Percentiles rank a stretch among this genome's conserved stretches.
phyloP scores from a whole-genome alignment of 2,797 vertebrate species.

The Tolypeutes matacus region DNA sequence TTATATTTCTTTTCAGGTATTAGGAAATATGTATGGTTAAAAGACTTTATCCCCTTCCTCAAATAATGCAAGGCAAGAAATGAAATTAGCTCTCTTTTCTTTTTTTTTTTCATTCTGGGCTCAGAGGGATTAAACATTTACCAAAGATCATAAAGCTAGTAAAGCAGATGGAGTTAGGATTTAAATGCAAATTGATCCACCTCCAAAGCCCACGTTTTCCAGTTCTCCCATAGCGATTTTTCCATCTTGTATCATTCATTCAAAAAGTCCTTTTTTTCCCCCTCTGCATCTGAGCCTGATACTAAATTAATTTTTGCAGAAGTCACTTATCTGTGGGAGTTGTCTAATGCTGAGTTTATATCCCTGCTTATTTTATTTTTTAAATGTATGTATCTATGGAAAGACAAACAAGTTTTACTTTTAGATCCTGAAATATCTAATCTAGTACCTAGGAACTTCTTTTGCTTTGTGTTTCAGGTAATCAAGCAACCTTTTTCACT shows the following conservation, averaged over 20 bases:
- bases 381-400: not conserved
- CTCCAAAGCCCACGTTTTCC: not conserved
- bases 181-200: slow-evolving; percentile 53
- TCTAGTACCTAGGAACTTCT: slow-evolving; percentile 6
- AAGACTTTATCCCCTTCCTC: slow-evolving; percentile 24
- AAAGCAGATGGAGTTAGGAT: slow-evolving; percentile 53
- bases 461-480: slow-evolving; percentile 48
- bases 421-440: slow-evolving; percentile 27
- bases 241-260: not conserved
- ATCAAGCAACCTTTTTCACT: slow-evolving; percentile 41
- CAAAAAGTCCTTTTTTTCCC: not conserved
- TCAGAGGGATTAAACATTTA: slow-evolving; percentile 28
- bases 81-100: not conserved
- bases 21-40: slow-evolving; percentile 23
- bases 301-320: slow-evolving; percentile 39
- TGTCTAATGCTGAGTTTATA: not conserved
- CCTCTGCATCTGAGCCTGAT: not conserved
- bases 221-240: not conserved
- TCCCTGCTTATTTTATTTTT: not conserved
- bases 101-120: not conserved
- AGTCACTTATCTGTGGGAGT: slow-evolving; percentile 6
- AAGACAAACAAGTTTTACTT: slow-evolving; percentile 39
- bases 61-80: not conserved
- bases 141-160: not conserved
- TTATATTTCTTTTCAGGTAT: not conserved